phyloP scores from a whole-genome alignment of 2,797 vertebrate species.

The Sebastes glaucus region DNA sequence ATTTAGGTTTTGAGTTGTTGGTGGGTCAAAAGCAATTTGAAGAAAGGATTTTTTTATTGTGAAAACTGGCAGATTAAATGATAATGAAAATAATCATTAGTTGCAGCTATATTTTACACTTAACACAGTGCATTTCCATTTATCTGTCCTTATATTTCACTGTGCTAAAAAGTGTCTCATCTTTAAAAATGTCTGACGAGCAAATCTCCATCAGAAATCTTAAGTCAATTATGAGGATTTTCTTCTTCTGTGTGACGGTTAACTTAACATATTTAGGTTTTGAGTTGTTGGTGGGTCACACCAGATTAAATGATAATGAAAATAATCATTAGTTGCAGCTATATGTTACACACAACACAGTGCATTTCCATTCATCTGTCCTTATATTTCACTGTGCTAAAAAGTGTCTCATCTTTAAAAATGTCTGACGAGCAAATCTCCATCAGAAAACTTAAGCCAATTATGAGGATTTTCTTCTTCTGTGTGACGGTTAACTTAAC shows the following conservation, averaged over 20 bases:
- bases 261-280: neutral
- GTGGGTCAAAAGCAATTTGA: neutral
- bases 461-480: too few relatives aligned
- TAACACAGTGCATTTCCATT: neutral
- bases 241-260: too few relatives aligned
- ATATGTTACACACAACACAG: too few relatives aligned
- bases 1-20: neutral
- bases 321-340: neutral
- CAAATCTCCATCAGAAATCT: neutral
- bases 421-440: neutral
- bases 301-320: neutral
- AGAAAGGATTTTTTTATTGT: neutral
- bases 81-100: neutral
- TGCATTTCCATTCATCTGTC: neutral
- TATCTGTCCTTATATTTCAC: neutral
- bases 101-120: neutral
- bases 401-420: neutral
- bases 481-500: too few relatives aligned
- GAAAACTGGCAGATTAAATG: neutral
- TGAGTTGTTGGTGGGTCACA: neutral
- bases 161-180: too few relatives aligned
- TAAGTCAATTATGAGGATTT: too few relatives aligned
- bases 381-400: neutral
- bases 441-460: too few relatives aligned
- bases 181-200: neutral